Evolutionary conservation across 1,140 invertebrate genomes (phyloP), one percentile per base, ranked within the genome.

Genomic region (Meloidogyne chitwoodi): DNA sequence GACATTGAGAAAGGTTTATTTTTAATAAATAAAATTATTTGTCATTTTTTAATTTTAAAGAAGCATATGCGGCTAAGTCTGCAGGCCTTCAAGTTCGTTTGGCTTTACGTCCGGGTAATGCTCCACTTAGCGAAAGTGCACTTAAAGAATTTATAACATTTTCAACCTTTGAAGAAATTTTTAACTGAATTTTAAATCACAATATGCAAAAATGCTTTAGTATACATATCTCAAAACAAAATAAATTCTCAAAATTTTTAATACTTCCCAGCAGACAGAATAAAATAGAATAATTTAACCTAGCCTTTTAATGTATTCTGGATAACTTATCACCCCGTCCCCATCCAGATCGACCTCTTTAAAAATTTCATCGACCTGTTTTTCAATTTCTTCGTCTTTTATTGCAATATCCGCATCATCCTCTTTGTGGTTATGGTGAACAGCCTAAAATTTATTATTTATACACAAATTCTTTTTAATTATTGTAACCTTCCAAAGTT

Each of bases 31-130:
- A 22, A 34, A 16, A 34, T 3, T 61, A 56, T 65, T 22, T n/a
- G n/a, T n/a, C 2, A 19, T 48, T 56, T n/a, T 56, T 19, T 19
- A 48, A 4, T n/a, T 56, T 56, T 56, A n/a, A 56, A 73, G 71
- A 85, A 89, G 93, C 92, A 0, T 89, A 91, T 85, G 93, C 94
- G 81, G 93, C 93, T 4, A 89, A 89, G 38, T 88, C 89, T 63
- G 92, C 92, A 1, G 93, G 93, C 11, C 80, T 94, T 67, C 88
- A 90, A 48, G 88, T 90, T 27, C 88, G 91, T 2, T 82, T 96
- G 24, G 90, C 94, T 0, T 88, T 90, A 68, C 91, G 94, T 64
- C 91, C 93, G 74, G 93, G 93, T 34, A 94, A 94, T 87, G 90
- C 90, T 0, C 87, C 90, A 4, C 87, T 93, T 0, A 88, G 90